Base-by-base conservation (phyloP, 1,140 invertebrate genomes). In the Euura lappo region DNA sequence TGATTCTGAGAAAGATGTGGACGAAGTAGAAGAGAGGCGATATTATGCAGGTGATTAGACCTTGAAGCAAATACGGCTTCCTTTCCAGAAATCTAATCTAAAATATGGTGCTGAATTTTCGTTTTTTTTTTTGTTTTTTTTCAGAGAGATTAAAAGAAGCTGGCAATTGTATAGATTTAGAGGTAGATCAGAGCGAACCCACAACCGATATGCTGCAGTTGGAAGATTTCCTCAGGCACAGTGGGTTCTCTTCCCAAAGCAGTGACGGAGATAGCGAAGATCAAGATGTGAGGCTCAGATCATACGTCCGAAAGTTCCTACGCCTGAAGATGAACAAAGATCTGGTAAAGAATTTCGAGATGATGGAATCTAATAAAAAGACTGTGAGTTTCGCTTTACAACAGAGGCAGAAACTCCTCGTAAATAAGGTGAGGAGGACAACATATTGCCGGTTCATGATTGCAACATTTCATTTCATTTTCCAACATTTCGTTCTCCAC, bases 191-290 rank as follows among this genome's bases (percentile, higher is more conserved):
- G 74, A 76, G 79, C 45, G 81, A 84, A 42, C 90, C 91, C 45
- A 92, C 89, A 74, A 89, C 90, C 11, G 92, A 93, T 73, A 85
- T 89, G 69, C 87, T 93, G 28, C 92, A 93, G 78, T 80, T 94
- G 69, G 93, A 94, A 83, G 93, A 94, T 74, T 93, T 93, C 78
- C 84, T 94, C 60, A 93, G 93, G 83, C 89, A 91, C 60, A 94
- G 93, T 79, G 93, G 92, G 43, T 90, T 93, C 71, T 92, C 90
- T 45, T 91, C 91, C 46, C 88, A 91, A 71, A 91, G 92, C 78
- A 91, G 91, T 81, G 91, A 93, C 68, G 91, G 90, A 42, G 90
- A 91, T 82, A 90, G 90, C 74, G 91, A 92, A 78, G 90, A 90
- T 83, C 89, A 90, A 77, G 89, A 91, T 79, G 89, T 89, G 78